Base-by-base conservation (phyloP, 2,888 invertebrate genomes). In the Vannuccia rotundouncinata region DNA sequence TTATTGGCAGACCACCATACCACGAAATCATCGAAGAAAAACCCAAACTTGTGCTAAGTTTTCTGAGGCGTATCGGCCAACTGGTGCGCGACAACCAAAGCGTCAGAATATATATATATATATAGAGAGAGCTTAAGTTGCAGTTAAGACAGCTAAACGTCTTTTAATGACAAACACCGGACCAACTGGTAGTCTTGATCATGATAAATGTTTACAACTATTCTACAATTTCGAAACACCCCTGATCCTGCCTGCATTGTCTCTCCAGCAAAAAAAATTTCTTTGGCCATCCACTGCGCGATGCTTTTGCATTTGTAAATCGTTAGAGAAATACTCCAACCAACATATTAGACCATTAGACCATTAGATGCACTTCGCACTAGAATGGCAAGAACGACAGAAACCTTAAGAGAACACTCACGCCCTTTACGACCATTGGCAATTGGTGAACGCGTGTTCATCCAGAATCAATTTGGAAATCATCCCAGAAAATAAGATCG, bases 111-210 rank as follows among this genome's bases (percentile, higher is more conserved):
- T n/a, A n/a, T n/a, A n/a, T n/a, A n/a, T n/a, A n/a, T n/a, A n/a
- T n/a, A n/a, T n/a, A n/a, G n/a, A n/a, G n/a, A n/a, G 81, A 27
- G 83, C 82, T 10, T 82, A 83, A 60, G 5, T 83, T 0, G 83
- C 80, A 29, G 82, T 83, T 27, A 83, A 82, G 73, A 83, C 82
- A 1, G 82, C 82, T 10, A 82, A 83, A 82, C 81, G 81, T 45
- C 77, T 83, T 77, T 81, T 83, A n/a, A 45, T 45, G 45, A 45
- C 45, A 45, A 45, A 45, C 17, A 45, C 45, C 10, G 45, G 45
- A 45, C 45, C 45, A 45, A 45, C 45, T 45, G 45, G 45, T 45
- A 45, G 45, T 17, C 45, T 45, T 17, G 45, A 45, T 45, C 45
- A 45, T 45, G 45, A 45, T 45, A 45, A 45, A 45, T 45, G 5